Base-by-base conservation (phyloP, 2,888 invertebrate genomes). In the Cryptosula pallasiana region DNA sequence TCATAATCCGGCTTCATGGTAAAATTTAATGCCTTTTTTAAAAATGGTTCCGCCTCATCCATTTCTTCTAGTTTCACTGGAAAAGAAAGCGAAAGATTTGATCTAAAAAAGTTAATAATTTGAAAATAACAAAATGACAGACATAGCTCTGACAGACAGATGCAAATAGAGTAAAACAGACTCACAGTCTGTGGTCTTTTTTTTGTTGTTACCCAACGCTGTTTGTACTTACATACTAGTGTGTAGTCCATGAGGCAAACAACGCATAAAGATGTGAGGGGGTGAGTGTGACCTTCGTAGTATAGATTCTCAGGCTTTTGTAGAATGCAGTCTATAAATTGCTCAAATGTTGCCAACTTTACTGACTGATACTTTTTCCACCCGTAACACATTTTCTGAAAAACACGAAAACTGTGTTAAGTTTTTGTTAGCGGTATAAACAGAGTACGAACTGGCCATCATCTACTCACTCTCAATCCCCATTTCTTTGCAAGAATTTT, bases 51-150 rank as follows among this genome's bases (percentile, higher is more conserved):
- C 32, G 32, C 63, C 32, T 63, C 9, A 13, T 63, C 63, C 63
- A 63, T 27, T n/a, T 63, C 63, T 63, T 63, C 63, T 13, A 63
- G 63, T 63, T 63, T 63, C 32, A 63, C 63, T 63, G n/a, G 9
- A 63, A 55, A 5, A 55, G n/a, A n/a, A n/a, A n/a, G n/a, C n/a
- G n/a, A n/a, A n/a, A n/a, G n/a, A n/a, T n/a, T n/a, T n/a, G n/a
- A n/a, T n/a, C n/a, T n/a, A n/a, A n/a, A n/a, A n/a, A n/a, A n/a
- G n/a, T n/a, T n/a, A n/a, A n/a, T n/a, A n/a, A n/a, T n/a, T n/a
- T n/a, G n/a, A n/a, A n/a, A n/a, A n/a, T n/a, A n/a, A n/a, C n/a
- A n/a, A n/a, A n/a, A n/a, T n/a, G n/a, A n/a, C n/a, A n/a, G n/a
- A n/a, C n/a, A n/a, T n/a, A n/a, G n/a, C n/a, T n/a, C n/a, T n/a